Percentiles rank a stretch among this genome's conserved stretches.
phyloP scores from a whole-genome alignment of 2,113 vertebrate genomes.

The Naja naja region DNA sequence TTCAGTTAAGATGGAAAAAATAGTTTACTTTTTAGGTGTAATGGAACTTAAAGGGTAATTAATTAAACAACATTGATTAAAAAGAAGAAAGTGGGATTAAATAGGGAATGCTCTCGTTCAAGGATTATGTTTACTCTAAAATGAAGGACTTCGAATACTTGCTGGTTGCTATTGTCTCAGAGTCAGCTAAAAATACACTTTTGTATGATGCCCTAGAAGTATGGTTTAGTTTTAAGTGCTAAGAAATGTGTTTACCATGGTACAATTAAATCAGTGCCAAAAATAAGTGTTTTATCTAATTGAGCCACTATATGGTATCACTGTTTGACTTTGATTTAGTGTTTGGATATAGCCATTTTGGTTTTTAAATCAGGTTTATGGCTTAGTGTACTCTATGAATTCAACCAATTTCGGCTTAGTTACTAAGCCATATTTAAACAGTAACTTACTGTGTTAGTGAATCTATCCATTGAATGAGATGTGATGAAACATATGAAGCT shows the following conservation, averaged over 20 bases:
- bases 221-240: neutral
- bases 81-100: neutral
- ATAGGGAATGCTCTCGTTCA: neutral
- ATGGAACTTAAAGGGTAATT: neutral
- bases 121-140: neutral
- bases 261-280: neutral
- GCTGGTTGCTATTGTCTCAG: neutral
- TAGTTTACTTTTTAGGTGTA: neutral
- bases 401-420: neutral
- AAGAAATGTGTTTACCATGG: neutral
- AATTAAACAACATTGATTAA: neutral
- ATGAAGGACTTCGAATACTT: neutral
- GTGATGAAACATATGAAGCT: neutral
- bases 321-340: neutral
- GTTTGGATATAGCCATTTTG: neutral
- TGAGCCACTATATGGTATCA: neutral
- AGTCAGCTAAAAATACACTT: neutral
- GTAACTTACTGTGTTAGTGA: neutral
- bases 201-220: neutral
- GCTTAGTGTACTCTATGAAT: neutral
- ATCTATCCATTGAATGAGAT: neutral
- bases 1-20: neutral
- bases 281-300: neutral
- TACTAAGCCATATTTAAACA: neutral
- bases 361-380: neutral